Evolutionary conservation across 2,888 invertebrate genomes (phyloP).

Genomic region (Elaeidobius kamerunicus): DNA sequence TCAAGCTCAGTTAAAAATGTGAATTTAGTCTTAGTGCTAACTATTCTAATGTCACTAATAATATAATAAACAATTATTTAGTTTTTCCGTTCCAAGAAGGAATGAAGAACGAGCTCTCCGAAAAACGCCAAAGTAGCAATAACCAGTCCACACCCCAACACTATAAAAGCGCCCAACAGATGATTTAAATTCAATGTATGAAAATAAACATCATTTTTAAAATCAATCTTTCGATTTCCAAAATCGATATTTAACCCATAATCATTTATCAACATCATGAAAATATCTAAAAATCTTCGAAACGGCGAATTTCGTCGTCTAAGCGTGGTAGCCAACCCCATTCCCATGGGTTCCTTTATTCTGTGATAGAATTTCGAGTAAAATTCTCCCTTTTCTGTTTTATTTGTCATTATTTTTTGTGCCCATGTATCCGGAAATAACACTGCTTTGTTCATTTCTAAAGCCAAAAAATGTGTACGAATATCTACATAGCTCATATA

Average conservation of each 20-base stretch:
- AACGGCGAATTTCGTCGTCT: slow-evolving; percentile 12
- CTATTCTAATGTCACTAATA: too few species aligned
- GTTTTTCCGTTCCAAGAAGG: too few species aligned
- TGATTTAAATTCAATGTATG: slow-evolving; percentile 6
- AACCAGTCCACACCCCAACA: neutral
- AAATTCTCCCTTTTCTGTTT: slow-evolving; percentile 4
- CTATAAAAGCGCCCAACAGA: slow-evolving; percentile 6
- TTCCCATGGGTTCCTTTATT: slow-evolving; percentile 14
- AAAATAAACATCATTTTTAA: neutral
- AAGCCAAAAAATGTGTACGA: slow-evolving; percentile 1
- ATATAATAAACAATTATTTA: too few species aligned
- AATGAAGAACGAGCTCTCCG: too few species aligned
- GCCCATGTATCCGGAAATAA: slow-evolving; percentile 3
- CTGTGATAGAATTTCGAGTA: too few species aligned
- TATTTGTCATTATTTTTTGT: slow-evolving; percentile 2
- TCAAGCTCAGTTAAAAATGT: too few species aligned
- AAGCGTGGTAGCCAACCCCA: slow-evolving; percentile 1
- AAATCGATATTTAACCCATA: slow-evolving; percentile 13
- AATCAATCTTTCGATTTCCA: slow-evolving; percentile 4
- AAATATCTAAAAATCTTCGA: neutral
- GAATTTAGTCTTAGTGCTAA: too few species aligned
- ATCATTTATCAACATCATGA: slow-evolving; percentile 5
- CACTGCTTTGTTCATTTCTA: slow-evolving; percentile 10
- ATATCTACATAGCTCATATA: slow-evolving; percentile 10
- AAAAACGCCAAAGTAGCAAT: too few species aligned